Evolutionary conservation across 2,888 invertebrate species (phyloP).

Genomic region (Tiliacea aurago): DNA sequence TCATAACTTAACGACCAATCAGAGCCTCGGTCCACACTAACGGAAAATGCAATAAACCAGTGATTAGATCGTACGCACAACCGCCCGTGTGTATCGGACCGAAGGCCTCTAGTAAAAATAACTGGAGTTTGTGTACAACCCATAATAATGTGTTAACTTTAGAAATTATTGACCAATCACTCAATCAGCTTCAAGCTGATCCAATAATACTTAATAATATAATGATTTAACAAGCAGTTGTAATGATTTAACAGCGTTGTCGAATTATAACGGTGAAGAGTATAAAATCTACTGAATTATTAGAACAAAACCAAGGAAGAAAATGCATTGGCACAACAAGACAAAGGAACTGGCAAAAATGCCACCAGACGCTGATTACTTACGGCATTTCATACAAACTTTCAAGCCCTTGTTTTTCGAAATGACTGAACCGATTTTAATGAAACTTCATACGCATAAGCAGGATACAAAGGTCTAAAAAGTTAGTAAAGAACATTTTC

Average conservation of each 20-base stretch:
- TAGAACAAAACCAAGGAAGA: not conserved
- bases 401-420: no score
- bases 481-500: no score
- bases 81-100: constrained; percentile 63
- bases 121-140: constrained; percentile 50
- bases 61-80: constrained; percentile 59
- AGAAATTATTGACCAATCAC: constrained; percentile 28
- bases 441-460: no score
- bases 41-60: constrained; percentile 59
- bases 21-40: constrained; percentile 51
- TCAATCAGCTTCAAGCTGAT: constrained; percentile 9
- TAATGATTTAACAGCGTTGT: no score
- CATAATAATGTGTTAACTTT: constrained; percentile 43
- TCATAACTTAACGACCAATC: constrained; percentile 29
- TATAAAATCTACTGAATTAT: not conserved
- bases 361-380: not conserved
- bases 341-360: not conserved
- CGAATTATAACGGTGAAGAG: constrained; percentile 3
- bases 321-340: not conserved
- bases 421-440: no score
- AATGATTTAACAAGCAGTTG: not conserved
- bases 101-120: constrained; percentile 52
- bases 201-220: constrained; percentile 9
- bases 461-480: no score
- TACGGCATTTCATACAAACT: no score